Conservation (phyloP, 2,888 invertebrate species). For the Artemia sinica region DNA sequence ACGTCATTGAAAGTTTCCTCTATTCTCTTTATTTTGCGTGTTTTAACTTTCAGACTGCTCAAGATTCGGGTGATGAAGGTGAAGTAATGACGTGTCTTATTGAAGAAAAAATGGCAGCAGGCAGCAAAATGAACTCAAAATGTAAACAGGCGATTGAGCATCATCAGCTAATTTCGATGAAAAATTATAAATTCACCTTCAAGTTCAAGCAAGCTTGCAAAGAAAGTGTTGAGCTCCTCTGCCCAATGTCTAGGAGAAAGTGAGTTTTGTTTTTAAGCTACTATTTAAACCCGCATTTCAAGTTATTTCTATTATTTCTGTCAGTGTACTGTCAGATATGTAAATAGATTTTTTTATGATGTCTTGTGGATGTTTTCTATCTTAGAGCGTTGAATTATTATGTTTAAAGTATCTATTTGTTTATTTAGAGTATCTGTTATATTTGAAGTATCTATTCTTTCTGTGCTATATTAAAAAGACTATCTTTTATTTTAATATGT, state of each 20-base stretch:
- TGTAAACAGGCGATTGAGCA: constrained; percentile 89
- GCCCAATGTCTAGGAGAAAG: constrained; percentile 33
- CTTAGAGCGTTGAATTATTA: too few species aligned
- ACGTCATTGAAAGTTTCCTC: not conserved
- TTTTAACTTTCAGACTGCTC: constrained; percentile 9
- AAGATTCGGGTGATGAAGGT: constrained; percentile 44
- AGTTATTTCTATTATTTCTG: too few species aligned
- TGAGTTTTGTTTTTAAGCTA: constrained; percentile 26
- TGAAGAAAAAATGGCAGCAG: constrained; percentile 65
- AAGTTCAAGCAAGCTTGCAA: constrained; percentile 90
- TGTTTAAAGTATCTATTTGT: too few species aligned
- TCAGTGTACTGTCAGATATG: too few species aligned
- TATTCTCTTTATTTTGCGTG: not conserved
- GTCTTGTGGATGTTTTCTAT: too few species aligned
- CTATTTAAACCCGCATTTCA: too few species aligned
- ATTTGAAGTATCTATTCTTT: too few species aligned
- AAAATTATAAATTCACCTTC: constrained; percentile 79
- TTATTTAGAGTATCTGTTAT: too few species aligned
- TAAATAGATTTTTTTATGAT: too few species aligned
- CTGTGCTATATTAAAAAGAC: too few species aligned
- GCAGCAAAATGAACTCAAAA: constrained; percentile 48
- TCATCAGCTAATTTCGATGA: constrained; percentile 80
- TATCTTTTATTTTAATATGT: too few species aligned
- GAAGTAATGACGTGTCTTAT: constrained; percentile 89
- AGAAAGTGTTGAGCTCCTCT: constrained; percentile 47